A percentile compares a stretch with the other conserved stretches of the same genome.
These are phyloP conservation scores for Danio aesculapii DNA, from an alignment of 2,797 vertebrate genomes.

Conservation along the genomic window DNA sequence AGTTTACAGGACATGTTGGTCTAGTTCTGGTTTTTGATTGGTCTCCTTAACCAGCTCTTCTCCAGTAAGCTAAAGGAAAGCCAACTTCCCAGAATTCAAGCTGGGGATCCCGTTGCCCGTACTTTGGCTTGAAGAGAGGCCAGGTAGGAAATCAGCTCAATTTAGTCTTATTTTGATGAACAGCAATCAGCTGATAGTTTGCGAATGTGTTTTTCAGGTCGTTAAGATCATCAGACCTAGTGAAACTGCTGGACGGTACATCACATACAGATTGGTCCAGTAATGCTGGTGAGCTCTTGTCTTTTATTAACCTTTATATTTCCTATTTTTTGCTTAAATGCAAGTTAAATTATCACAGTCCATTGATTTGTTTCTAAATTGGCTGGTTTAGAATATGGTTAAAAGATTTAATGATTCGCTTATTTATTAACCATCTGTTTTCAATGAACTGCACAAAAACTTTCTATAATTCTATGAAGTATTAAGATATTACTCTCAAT, in stretches of 20 bases:
- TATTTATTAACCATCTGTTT: too few relatives aligned
- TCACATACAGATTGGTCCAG: slow-evolving; percentile 98
- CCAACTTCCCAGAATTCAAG: slow-evolving; percentile 96
- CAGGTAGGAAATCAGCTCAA: slow-evolving; percentile 79
- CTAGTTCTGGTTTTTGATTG: too few relatives aligned
- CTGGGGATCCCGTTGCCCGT: slow-evolving; percentile 94
- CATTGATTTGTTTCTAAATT: too few relatives aligned
- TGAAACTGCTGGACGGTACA: slow-evolving; percentile 94
- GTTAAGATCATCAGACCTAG: slow-evolving; percentile 98
- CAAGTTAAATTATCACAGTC: too few relatives aligned
- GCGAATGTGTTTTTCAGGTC: slow-evolving; percentile 77
- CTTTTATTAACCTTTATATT: not conserved
- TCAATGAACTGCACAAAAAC: too few relatives aligned
- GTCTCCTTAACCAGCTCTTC: slow-evolving; percentile 21
- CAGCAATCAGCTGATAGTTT: too few relatives aligned
- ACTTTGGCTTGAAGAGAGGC: slow-evolving; percentile 96
- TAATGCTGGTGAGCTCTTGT: slow-evolving; percentile 58
- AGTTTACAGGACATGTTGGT: not conserved
- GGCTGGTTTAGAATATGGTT: too few relatives aligned
- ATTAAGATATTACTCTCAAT: too few relatives aligned
- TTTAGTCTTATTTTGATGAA: not conserved
- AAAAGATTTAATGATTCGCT: too few relatives aligned
- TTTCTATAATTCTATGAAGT: too few relatives aligned
- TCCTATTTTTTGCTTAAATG: too few relatives aligned
- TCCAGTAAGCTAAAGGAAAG: slow-evolving; percentile 94